These are phyloP conservation scores for Paraescarpia echinospica DNA, from an alignment of 1,140 invertebrate species.

Conservation along the genomic window DNA sequence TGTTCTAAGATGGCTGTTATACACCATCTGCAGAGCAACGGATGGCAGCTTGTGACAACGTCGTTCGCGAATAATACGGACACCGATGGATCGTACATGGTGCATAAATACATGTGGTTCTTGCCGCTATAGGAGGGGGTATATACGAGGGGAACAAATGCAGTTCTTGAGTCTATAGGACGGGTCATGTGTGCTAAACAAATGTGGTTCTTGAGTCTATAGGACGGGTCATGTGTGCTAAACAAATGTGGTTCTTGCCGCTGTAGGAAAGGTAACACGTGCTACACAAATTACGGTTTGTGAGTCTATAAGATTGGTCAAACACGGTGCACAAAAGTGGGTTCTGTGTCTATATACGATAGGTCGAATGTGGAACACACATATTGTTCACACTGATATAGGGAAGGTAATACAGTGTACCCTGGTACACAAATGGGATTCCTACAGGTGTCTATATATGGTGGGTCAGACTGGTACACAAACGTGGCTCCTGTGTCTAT, in stretches of 20 bases:
- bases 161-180: not conserved
- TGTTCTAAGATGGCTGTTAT: conserved; percentile 32
- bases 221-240: conserved; percentile 32
- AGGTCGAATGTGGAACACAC: conserved; percentile 33
- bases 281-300: not conserved
- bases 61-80: conserved; percentile 31
- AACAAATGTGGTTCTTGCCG: conserved; percentile 31
- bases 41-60: conserved; percentile 30
- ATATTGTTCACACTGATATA: conserved; percentile 20
- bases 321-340: not conserved
- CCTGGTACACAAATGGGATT: no score
- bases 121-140: not conserved
- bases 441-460: not conserved
- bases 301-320: not conserved
- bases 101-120: conserved; percentile 36
- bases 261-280: not conserved
- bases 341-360: not conserved
- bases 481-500: conserved; percentile 28
- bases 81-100: conserved; percentile 34
- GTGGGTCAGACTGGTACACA: conserved; percentile 32
- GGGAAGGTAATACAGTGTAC: no score
- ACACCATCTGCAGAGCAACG: conserved; percentile 28
- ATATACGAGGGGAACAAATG: not conserved
- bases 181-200: not conserved
- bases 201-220: not conserved